These are phyloP conservation scores for Ailuropoda melanoleuca DNA, from an alignment of 2,113 vertebrate genomes.

Conservation along the genomic window DNA sequence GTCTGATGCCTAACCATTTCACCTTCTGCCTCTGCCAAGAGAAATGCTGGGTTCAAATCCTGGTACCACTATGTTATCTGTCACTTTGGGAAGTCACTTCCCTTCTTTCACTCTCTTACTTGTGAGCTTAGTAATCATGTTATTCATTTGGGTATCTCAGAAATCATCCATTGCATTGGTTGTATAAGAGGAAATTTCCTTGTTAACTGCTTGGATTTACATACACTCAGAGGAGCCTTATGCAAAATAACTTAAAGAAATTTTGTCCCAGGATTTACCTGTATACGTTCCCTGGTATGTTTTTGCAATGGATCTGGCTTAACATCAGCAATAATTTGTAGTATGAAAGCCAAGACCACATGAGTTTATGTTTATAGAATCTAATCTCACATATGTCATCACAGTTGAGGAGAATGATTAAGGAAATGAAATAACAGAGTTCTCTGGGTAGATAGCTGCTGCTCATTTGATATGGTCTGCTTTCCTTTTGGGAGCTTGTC, in stretches of 20 bases:
- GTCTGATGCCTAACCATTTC: not conserved
- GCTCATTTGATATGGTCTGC: not conserved
- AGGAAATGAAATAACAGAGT: slow-evolving; percentile 3
- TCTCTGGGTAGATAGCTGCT: not conserved
- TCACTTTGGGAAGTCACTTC: slow-evolving; percentile 22
- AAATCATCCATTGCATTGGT: slow-evolving; percentile 31
- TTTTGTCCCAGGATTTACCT: slow-evolving; percentile 67
- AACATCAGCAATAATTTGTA: slow-evolving; percentile 52
- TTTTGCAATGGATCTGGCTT: slow-evolving; percentile 60
- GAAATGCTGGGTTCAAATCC: not conserved
- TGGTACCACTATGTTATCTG: not conserved
- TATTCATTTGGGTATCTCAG: slow-evolving; percentile 4
- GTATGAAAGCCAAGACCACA: slow-evolving; percentile 40
- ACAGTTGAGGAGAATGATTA: not conserved
- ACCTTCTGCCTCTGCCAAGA: not conserved
- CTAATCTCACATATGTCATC: slow-evolving; percentile 51
- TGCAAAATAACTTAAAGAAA: slow-evolving; percentile 57
- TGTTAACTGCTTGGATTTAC: slow-evolving; percentile 57
- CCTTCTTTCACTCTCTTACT: not conserved
- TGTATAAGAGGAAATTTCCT: slow-evolving; percentile 62
- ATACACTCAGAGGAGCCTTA: slow-evolving; percentile 32
- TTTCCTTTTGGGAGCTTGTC: not conserved
- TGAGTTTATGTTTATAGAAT: slow-evolving; percentile 48
- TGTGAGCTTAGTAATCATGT: not conserved
- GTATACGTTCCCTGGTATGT: not conserved